Evolutionary conservation across 2,797 vertebrate genomes (phyloP), one percentile per base, ranked within the genome.

Genomic region (Poecilia gillii): DNA sequence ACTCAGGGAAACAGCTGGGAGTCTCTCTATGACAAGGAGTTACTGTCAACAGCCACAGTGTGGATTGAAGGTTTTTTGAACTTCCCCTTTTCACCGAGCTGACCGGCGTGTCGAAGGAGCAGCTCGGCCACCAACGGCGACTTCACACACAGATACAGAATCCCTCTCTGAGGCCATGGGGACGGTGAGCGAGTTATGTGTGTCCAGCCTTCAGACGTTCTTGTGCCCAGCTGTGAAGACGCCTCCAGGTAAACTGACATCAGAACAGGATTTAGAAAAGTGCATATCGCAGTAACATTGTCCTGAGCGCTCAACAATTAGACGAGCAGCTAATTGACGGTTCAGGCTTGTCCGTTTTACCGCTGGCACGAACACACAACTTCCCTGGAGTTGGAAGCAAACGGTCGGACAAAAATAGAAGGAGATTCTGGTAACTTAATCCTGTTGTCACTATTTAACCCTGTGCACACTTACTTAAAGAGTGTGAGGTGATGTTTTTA

Each of bases 191-290:
- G 96, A 97, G 88, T 96, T 97, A 12, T 97, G 97, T n/a, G 94
- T 96, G 81, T 97, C 97, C 90, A 97, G 96, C 86, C 95, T 97
- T 86, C 96, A 97, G 92, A 95, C 96, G 1, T 97, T 97, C 89
- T 83, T 97, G 86, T 96, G 94, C 91, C 96, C 96, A n/a, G 92
- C 94, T 3, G 88, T 94, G 83, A 85, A 89, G 70, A 18, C 81
- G 47, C 83, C 90, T 84, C 81, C 94, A 96, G 97, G 97, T 97
- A 97, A 89, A 79, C 39, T 51, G 25, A 75, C n/a, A 33, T 62
- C 45, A 64, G 28, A 23, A 0, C 39, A 66, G 66, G 57, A 53
- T 33, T 47, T 62, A 39, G 36, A 5, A 23, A 11, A 41, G 36
- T 3, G 36, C 36, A 68, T 66, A 36, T 39, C 76, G n/a, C 43